Base-by-base conservation (phyloP, 1,140 invertebrate species). In the Polypedilum pembai region DNA sequence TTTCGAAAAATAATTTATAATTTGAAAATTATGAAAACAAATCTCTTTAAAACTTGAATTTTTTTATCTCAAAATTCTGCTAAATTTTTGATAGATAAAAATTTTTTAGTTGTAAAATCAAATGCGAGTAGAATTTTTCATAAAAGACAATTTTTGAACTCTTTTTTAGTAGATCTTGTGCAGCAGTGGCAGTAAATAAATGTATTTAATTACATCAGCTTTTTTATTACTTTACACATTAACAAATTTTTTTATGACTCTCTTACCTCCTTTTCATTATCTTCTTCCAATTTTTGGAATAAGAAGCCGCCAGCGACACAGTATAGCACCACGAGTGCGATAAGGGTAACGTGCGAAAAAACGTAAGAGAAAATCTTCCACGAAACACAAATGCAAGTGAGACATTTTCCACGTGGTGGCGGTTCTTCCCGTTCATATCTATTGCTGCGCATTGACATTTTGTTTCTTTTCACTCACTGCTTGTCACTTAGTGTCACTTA, bases 301-400 rank as follows among this genome's bases (percentile, higher is more conserved):
- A 92, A 90, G 78, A 92, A 90, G 8, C 93, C 94, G 8, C 94
- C 94, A 63, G 94, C 86, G 76, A 95, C 87, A 82, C 94, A 95
- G 81, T 96, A 96, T 33, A 91, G 89, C 73, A 95, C 92, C 7
- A 82, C 81, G 73, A 96, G 84, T 40, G 92, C 91, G 76, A 95
- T 88, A 74, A 96, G 87, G 76, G 92, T 90, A 76, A 95, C 90
- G 84, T 96, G 94, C 0, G 92, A 94, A 78, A 95, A 92, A 66
- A 95, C 85, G 84, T 93, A 93, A 76, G 92, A 91, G 82, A 89
- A 89, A 74, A 93, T 87, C 81, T 92, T 91, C 90, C 91, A 93
- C 15, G 89, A 81, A 75, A 87, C 82, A 76, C 86, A 86, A 24
- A 88, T 80, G 75, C 86, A 83, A 18, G 82, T 82, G 33, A 85